Base-by-base conservation (phyloP, 2,888 invertebrate species). In the Amiota mariae region DNA sequence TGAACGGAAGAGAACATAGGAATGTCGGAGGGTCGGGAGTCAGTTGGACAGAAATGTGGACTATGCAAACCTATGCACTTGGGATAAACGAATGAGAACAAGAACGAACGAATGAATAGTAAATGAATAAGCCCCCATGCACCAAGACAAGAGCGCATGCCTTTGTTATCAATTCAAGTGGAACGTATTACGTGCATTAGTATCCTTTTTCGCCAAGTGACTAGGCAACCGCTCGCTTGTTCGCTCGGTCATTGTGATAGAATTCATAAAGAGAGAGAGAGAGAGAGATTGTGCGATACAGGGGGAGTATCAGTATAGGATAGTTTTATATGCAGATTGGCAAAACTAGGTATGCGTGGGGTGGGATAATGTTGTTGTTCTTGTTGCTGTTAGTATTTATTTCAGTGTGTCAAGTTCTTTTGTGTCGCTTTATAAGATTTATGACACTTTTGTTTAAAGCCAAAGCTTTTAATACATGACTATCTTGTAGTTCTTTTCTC, bases 181-280 rank as follows among this genome's bases (percentile, higher is more conserved):
- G 83, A 85, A 84, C 83, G 81, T 84, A 84, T 84, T 85, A 85
- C 81, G 86, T 84, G 83, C 86, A 85, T 84, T 85, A 84, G 83
- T 80, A 81, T 81, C 77, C 85, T 84, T 80, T 79, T 79, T 78
- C 76, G 72, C 72, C 48, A 67, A 67, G 70, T 66, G 67, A 73
- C 63, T 70, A 54, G 18, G 49, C 76, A 72, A 63, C 70, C 51
- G 71, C 36, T 36, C 36, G 36, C 6, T 36, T 36, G 36, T 6
- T 6, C 36, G 36, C 36, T 36, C 8, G 36, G 6, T 6, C 36
- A 36, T 6, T 24, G 24, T 24, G 24, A 24, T 24, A 24, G 24
- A 24, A 24, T 3, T 6, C 36, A 36, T 2, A 36, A 36, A 36
- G 36, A 36, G 36, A 36, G 36, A 4, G 36, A 36, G 36, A 36